Percentiles rank a stretch among this genome's conserved stretches.
phyloP scores from a whole-genome alignment of 1,140 invertebrate species.

The Drosophila pectinifera region DNA sequence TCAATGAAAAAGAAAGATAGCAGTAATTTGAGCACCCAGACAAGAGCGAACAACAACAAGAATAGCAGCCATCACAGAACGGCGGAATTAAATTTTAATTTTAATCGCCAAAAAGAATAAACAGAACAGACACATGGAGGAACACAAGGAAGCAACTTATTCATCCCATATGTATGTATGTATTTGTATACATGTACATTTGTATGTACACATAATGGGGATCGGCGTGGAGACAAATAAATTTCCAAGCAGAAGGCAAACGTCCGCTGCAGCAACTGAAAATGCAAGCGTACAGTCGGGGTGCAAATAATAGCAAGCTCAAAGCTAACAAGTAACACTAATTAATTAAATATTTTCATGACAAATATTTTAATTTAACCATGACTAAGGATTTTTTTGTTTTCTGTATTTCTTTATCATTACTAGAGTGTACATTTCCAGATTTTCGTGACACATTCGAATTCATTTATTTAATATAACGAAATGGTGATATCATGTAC shows the following conservation, averaged over 20 bases:
- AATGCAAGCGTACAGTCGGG: conserved; percentile 25
- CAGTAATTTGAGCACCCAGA: conserved; percentile 41
- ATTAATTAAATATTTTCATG: conserved; percentile 4
- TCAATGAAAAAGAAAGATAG: conserved; percentile 50
- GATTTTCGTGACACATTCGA: not conserved
- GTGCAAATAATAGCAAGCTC: conserved; percentile 1
- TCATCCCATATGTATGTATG: conserved; percentile 5
- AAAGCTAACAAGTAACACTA: conserved; percentile 3
- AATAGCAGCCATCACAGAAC: conserved; percentile 36
- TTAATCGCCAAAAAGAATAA: conserved; percentile 78
- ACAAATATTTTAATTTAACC: too few relatives aligned
- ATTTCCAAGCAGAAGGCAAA: conserved; percentile 67
- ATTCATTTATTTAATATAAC: not conserved
- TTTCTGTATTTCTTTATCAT: not conserved
- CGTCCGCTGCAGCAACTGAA: conserved; percentile 43
- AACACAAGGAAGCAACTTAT: conserved; percentile 45
- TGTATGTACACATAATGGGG: conserved; percentile 54
- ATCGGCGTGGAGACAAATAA: conserved; percentile 76
- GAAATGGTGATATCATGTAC: not conserved
- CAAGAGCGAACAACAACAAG: conserved; percentile 39
- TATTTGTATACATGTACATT: conserved; percentile 11
- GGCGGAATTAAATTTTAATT: conserved; percentile 78
- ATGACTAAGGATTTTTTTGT: not conserved
- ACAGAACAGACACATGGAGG: conserved; percentile 45
- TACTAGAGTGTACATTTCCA: not conserved